Percentiles rank a stretch among this genome's conserved stretches.
Evolutionary conservation across 2,888 invertebrate species (phyloP).

Genomic region (Callinectes sapidus): DNA sequence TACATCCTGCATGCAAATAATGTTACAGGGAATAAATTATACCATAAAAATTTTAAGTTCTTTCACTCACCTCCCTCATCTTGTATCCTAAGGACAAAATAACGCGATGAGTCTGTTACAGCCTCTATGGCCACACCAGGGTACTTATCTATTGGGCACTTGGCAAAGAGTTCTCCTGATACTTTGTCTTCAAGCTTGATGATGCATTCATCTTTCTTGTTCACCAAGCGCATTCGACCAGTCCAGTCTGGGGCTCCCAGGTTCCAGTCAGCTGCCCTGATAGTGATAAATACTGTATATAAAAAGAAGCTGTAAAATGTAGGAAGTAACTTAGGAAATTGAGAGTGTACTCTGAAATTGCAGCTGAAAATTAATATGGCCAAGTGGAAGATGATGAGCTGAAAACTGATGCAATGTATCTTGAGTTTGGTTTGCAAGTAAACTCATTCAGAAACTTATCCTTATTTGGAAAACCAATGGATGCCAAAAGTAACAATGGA

Average conservation of each 20-base stretch:
- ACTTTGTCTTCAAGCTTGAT: conserved; percentile 97
- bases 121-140: conserved; percentile 94
- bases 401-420: not conserved
- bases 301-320: not conserved
- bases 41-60: not conserved
- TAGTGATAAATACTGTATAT: not conserved
- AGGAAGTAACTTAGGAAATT: not conserved
- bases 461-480: too few relatives aligned
- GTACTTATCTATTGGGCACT: conserved; percentile 77
- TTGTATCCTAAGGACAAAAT: conserved; percentile 96
- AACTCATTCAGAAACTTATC: too few relatives aligned
- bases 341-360: not conserved
- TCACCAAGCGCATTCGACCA: conserved; percentile 93
- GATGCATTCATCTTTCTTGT: conserved; percentile 89
- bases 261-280: conserved; percentile 99
- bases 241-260: conserved; percentile 98
- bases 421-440: not conserved
- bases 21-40: not conserved
- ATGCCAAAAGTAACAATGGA: too few relatives aligned
- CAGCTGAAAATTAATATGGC: not conserved
- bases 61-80: conserved; percentile 87
- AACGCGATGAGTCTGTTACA: conserved; percentile 97
- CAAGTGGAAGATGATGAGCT: not conserved
- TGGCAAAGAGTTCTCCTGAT: conserved; percentile 93
- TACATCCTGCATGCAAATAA: too few relatives aligned